Conservation (phyloP, 2,797 vertebrate genomes). For the Pithecia hirsuta region DNA sequence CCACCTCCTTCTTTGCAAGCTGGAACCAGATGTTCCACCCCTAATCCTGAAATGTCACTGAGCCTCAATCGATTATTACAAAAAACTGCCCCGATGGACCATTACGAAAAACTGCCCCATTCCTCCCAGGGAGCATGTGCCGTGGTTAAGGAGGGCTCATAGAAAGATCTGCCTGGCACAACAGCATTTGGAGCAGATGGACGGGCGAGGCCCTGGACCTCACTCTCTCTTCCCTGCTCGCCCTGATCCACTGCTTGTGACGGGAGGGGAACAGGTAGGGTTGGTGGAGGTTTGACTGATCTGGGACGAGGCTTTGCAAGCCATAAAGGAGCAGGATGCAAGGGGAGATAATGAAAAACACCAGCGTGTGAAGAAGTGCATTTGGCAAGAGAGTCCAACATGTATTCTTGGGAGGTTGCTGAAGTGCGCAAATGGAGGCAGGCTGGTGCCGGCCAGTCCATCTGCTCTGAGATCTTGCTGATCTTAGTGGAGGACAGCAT, state of each 20-base stretch:
- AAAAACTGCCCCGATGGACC: neutral
- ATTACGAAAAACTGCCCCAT: neutral
- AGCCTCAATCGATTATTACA: neutral
- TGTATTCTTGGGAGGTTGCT: neutral
- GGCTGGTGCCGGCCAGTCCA: neutral
- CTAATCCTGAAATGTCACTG: slow-evolving; percentile 27
- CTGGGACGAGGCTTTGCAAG: neutral
- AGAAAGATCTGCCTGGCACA: neutral
- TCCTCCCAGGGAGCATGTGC: neutral
- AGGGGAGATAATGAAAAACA: neutral
- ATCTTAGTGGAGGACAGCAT: neutral
- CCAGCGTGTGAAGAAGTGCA: neutral
- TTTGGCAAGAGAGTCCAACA: neutral
- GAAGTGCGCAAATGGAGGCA: neutral
- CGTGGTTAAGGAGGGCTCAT: neutral
- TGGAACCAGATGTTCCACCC: slow-evolving; percentile 12
- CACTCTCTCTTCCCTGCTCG: too few species aligned
- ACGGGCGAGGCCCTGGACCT: accelerated
- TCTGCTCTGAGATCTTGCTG: slow-evolving; percentile 6
- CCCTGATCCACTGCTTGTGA: neutral
- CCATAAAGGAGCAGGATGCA: neutral
- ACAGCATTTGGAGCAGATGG: neutral
- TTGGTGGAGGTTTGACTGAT: neutral
- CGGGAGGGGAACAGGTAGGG: neutral
- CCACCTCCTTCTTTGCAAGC: neutral